Evolutionary conservation across 2,888 invertebrate genomes (phyloP).

Genomic region (Limnephilus auricula): DNA sequence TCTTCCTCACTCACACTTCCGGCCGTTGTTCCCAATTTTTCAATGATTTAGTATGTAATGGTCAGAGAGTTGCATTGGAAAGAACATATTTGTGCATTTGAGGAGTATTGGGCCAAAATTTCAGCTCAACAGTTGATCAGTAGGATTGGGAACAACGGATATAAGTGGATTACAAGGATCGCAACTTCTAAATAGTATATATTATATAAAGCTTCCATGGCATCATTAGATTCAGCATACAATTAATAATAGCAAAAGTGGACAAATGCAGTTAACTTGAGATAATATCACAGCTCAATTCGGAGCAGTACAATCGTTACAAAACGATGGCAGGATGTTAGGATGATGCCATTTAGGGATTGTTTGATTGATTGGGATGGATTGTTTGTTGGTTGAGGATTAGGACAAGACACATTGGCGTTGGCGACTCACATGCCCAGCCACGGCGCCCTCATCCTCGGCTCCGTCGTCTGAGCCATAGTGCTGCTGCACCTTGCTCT

Average conservation of each 20-base stretch:
- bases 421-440: conserved; percentile 85
- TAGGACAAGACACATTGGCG: conserved; percentile 25
- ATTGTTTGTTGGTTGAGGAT: not conserved
- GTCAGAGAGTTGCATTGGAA: too few relatives aligned
- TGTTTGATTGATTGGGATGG: conserved; percentile 6
- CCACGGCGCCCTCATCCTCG: conserved; percentile 82
- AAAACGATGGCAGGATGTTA: not conserved
- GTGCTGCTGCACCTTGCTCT: conserved; percentile 93
- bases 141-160: too few relatives aligned
- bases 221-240: not conserved
- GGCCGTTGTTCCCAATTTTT: too few relatives aligned
- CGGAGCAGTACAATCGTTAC: not conserved
- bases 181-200: too few relatives aligned
- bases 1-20: not conserved
- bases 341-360: too few relatives aligned
- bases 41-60: too few relatives aligned
- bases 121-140: too few relatives aligned
- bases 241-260: too few relatives aligned
- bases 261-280: not conserved
- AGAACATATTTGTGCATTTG: too few relatives aligned
- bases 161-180: too few relatives aligned
- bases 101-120: too few relatives aligned
- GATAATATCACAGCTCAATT: not conserved
- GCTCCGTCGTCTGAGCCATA: conserved; percentile 83
- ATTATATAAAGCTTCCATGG: not conserved